Evolutionary conservation across 2,888 invertebrate species (phyloP).

Genomic region (Amphiduros pacificus): DNA sequence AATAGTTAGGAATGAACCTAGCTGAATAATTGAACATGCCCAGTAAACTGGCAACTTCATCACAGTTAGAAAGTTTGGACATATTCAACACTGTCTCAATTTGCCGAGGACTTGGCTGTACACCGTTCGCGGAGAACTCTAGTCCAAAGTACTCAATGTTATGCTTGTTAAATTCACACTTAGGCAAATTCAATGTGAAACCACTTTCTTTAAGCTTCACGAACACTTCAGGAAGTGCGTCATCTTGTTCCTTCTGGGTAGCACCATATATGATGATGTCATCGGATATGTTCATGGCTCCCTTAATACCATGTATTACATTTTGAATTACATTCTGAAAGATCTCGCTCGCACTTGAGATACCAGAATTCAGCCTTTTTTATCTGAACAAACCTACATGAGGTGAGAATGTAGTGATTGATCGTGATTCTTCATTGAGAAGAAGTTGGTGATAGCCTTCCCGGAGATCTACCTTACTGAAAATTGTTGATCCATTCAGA

Average conservation of each 20-base stretch:
- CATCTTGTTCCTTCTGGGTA: conserved; percentile 3
- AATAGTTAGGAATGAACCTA: background rate
- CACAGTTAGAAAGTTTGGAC: too few relatives aligned
- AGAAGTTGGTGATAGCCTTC: too few relatives aligned
- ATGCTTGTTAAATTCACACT: background rate
- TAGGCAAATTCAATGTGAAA: conserved; percentile 3
- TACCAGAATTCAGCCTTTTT: too few relatives aligned
- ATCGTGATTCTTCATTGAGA: too few relatives aligned
- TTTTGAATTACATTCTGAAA: background rate
- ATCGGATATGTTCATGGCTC: conserved; percentile 2
- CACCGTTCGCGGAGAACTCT: conserved; percentile 1
- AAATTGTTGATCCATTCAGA: too few relatives aligned
- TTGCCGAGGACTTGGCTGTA: too few relatives aligned
- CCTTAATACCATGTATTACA: conserved; percentile 5
- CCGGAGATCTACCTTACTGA: too few relatives aligned
- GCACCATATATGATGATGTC: conserved; percentile 10
- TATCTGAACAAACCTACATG: too few relatives aligned
- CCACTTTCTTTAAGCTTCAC: conserved; percentile 14
- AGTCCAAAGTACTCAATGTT: conserved; percentile 17
- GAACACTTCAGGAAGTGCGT: conserved; percentile 15
- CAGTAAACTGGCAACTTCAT: too few relatives aligned
- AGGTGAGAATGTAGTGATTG: too few relatives aligned
- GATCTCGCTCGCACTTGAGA: too few relatives aligned
- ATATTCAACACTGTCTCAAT: too few relatives aligned
- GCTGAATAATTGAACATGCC: background rate